Conservation (phyloP, 1,140 invertebrate genomes). For the Caenorhabditis inopinata region DNA sequence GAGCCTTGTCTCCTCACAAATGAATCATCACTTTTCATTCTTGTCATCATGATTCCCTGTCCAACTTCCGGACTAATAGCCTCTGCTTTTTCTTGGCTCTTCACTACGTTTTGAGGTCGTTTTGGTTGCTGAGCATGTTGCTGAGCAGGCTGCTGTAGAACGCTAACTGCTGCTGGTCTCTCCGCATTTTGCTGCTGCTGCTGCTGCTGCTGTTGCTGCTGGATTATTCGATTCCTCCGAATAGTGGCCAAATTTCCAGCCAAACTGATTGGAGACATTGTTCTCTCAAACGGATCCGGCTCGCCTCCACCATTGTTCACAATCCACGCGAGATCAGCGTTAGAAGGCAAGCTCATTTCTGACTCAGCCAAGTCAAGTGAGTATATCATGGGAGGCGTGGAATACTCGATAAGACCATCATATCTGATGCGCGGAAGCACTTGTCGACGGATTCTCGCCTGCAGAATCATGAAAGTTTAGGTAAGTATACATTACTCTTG, state of each 20-base stretch:
- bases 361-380: conserved; percentile 26
- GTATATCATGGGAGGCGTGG: conserved; percentile 40
- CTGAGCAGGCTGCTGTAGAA: conserved; percentile 3
- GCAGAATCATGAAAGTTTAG: background rate
- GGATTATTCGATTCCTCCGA: background rate
- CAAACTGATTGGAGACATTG: background rate
- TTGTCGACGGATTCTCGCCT: conserved; percentile 40
- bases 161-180: no score
- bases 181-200: no score
- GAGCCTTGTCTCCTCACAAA: conserved; percentile 22
- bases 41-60: background rate
- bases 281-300: background rate
- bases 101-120: background rate
- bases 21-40: conserved; percentile 24
- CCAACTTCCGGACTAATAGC: background rate
- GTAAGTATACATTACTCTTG: background rate
- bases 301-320: conserved; percentile 8
- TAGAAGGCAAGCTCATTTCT: conserved; percentile 33
- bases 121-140: background rate
- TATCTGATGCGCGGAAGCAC: conserved; percentile 43
- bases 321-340: conserved; percentile 46
- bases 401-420: conserved; percentile 48
- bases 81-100: background rate
- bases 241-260: conserved; percentile 2
- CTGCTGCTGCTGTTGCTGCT: background rate